Percentiles rank a stretch among this genome's conserved stretches.
phyloP scores from a whole-genome alignment of 2,113 vertebrate species.

The Caloenas nicobarica region DNA sequence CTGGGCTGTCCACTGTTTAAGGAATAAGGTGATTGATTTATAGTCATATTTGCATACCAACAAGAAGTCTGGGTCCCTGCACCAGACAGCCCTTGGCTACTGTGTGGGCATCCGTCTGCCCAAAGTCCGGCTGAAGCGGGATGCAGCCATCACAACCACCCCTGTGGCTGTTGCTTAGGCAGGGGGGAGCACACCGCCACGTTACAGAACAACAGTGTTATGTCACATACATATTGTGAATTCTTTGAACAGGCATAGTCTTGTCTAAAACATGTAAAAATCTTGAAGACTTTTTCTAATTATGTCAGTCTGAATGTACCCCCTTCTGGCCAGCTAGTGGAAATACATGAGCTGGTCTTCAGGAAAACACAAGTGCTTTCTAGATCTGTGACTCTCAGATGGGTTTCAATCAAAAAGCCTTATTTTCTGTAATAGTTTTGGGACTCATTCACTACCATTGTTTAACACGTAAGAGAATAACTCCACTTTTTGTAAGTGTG shows the following conservation, averaged over 20 bases:
- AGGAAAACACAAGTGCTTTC: background rate
- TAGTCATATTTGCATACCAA: too few relatives aligned
- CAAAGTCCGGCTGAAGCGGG: too few relatives aligned
- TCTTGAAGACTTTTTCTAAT: background rate
- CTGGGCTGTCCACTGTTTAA: too few relatives aligned
- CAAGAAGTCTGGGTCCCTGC: too few relatives aligned
- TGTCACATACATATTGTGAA: background rate
- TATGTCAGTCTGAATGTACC: conserved; percentile 47
- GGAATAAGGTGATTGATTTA: too few relatives aligned
- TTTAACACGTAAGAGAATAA: background rate
- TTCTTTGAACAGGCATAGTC: background rate
- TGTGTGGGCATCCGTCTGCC: too few relatives aligned
- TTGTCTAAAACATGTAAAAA: background rate
- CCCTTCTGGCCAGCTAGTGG: conserved; percentile 60
- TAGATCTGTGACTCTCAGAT: background rate
- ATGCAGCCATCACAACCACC: too few relatives aligned
- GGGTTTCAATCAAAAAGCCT: background rate
- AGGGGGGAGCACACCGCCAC: too few relatives aligned
- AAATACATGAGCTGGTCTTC: conserved; percentile 5
- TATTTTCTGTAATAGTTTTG: background rate
- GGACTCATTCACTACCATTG: background rate
- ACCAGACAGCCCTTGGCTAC: too few relatives aligned
- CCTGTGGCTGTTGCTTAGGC: too few relatives aligned
- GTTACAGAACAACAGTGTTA: background rate
- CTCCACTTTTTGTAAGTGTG: background rate